Percentiles rank a stretch among this genome's conserved stretches.
Evolutionary conservation across 2,113 vertebrate genomes (phyloP).

Genomic region (Mohoua ochrocephala): DNA sequence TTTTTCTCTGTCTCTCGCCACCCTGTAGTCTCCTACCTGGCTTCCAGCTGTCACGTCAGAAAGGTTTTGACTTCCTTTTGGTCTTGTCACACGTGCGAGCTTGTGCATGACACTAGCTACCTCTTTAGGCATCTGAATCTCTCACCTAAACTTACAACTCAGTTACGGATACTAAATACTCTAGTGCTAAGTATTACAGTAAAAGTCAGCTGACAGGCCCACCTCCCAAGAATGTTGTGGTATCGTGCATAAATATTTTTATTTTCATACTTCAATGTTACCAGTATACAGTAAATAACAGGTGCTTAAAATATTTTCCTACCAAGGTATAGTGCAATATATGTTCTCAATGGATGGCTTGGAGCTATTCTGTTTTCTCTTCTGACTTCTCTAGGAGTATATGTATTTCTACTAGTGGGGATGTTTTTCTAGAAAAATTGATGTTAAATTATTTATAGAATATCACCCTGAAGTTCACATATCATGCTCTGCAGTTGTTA

Average conservation of each 20-base stretch:
- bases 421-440: background rate
- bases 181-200: background rate
- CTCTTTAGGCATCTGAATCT: background rate
- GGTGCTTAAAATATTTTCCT: background rate
- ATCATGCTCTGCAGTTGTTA: background rate
- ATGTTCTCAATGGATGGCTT: background rate
- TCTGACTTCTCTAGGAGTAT: background rate
- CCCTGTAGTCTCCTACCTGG: background rate
- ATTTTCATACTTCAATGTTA: background rate
- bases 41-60: background rate
- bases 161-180: background rate
- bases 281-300: background rate
- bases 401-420: background rate
- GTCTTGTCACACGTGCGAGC: background rate
- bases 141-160: background rate
- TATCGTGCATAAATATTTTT: background rate
- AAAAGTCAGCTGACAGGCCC: background rate
- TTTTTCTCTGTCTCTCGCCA: background rate
- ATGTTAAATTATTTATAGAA: background rate
- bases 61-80: background rate
- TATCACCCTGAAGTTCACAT: background rate
- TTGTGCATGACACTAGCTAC: background rate
- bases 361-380: background rate
- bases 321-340: background rate
- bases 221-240: background rate